Percentiles rank a stretch among this genome's conserved stretches.
These are phyloP conservation scores for Digitonthophagus gazella DNA, from an alignment of 2,888 invertebrate species.

Conservation along the genomic window DNA sequence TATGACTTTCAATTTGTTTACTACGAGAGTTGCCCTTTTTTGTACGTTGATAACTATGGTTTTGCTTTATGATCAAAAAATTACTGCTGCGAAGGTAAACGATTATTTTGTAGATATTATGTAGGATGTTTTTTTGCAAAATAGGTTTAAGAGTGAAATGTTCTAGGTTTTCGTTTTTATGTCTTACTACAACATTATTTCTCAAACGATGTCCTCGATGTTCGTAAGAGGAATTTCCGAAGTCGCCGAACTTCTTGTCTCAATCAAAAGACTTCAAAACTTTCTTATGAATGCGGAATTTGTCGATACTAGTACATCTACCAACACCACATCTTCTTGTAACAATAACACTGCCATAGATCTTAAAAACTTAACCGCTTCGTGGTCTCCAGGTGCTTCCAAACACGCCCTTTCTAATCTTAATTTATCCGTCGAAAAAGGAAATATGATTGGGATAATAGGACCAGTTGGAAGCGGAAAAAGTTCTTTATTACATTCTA, in stretches of 20 bases:
- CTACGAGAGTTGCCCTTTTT: slow-evolving; percentile 76
- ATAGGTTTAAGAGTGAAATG: neutral
- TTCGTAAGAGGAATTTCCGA: slow-evolving; percentile 55
- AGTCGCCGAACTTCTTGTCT: slow-evolving; percentile 52
- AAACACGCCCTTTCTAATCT: slow-evolving; percentile 46
- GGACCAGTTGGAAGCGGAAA: slow-evolving; percentile 64
- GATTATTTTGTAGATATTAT: neutral
- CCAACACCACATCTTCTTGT: slow-evolving; percentile 37
- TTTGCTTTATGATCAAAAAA: slow-evolving; percentile 57
- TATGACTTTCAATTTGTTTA: slow-evolving; percentile 76
- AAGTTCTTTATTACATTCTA: slow-evolving; percentile 67
- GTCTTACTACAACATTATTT: slow-evolving; percentile 56
- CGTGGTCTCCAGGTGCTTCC: slow-evolving; percentile 43
- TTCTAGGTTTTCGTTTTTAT: slow-evolving; percentile 57
- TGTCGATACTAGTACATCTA: slow-evolving; percentile 31
- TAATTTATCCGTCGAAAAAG: slow-evolving; percentile 39
- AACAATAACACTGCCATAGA: slow-evolving; percentile 38
- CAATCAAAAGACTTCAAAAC: slow-evolving; percentile 49
- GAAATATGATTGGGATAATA: slow-evolving; percentile 55
- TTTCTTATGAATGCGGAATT: slow-evolving; percentile 49
- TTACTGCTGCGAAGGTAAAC: slow-evolving; percentile 71
- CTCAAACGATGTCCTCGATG: slow-evolving; percentile 59
- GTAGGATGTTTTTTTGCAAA: neutral
- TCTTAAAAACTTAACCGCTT: slow-evolving; percentile 43
- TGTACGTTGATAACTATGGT: slow-evolving; percentile 70